phyloP scores from a whole-genome alignment of 2,797 vertebrate genomes.

The Lindbergichthys nudifrons region DNA sequence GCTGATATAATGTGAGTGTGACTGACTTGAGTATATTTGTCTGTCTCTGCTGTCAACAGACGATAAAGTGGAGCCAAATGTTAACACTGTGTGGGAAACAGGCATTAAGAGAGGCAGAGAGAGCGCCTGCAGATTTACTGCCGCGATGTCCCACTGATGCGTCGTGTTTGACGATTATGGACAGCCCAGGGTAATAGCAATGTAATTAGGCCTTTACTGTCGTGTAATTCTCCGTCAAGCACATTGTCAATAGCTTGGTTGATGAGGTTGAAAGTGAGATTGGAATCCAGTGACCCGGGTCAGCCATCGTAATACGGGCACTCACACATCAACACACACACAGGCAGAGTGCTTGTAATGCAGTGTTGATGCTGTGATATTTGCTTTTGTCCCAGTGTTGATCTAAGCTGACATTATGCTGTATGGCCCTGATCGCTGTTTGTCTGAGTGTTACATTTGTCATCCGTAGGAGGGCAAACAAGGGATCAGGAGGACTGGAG shows the following conservation, averaged over 20 bases:
- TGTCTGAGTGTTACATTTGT: slow-evolving; percentile 81
- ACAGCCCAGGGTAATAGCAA: slow-evolving; percentile 82
- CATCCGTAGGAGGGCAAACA: slow-evolving; percentile 75
- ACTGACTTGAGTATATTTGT: slow-evolving; percentile 24
- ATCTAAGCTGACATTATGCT: slow-evolving; percentile 81
- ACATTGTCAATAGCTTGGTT: slow-evolving; percentile 85
- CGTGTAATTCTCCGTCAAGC: slow-evolving; percentile 84
- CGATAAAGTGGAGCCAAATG: slow-evolving; percentile 70
- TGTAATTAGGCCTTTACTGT: slow-evolving; percentile 86
- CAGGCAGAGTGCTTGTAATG: slow-evolving; percentile 57
- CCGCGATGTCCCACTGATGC: slow-evolving; percentile 72
- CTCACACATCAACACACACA: slow-evolving; percentile 20
- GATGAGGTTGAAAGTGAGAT: slow-evolving; percentile 82
- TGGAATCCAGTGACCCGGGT: slow-evolving; percentile 82
- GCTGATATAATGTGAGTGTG: slow-evolving; percentile 7
- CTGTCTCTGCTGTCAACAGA: slow-evolving; percentile 41
- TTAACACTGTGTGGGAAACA: slow-evolving; percentile 65
- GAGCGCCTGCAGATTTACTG: slow-evolving; percentile 76
- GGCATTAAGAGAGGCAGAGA: slow-evolving; percentile 63
- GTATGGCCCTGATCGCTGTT: slow-evolving; percentile 77
- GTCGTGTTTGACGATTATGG: slow-evolving; percentile 80
- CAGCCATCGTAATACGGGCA: slow-evolving; percentile 62
- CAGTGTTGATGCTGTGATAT: slow-evolving; percentile 77
- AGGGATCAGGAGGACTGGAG: slow-evolving; percentile 68
- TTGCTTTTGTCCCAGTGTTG: slow-evolving; percentile 80